Conservation (phyloP, 2,797 vertebrate species). For the Anguilla pacifica region DNA sequence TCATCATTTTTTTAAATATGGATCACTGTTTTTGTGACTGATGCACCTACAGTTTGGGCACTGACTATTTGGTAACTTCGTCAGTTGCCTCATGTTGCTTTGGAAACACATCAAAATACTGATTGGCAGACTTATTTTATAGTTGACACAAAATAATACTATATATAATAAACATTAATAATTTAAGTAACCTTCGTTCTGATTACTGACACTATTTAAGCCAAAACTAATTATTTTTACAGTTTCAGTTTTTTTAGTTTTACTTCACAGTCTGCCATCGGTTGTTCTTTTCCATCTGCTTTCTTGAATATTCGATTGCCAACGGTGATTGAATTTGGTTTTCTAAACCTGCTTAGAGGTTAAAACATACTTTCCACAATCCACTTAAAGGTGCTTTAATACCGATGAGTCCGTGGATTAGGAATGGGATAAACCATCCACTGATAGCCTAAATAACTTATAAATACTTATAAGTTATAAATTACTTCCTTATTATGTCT, state of each 20-base stretch:
- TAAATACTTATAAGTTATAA: constrained; percentile 6
- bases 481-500: constrained; percentile 7
- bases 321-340: not conserved
- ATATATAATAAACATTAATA: no score
- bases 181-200: not conserved
- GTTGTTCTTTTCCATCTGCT: not conserved
- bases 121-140: not conserved
- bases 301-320: not conserved
- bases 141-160: no score
- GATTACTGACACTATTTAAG: no score
- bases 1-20: not conserved
- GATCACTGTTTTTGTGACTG: not conserved
- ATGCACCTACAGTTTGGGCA: no score
- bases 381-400: not conserved
- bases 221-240: no score
- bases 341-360: not conserved
- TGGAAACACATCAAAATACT: not conserved
- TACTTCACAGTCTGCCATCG: not conserved
- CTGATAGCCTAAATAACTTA: not conserved
- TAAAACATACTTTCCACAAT: not conserved
- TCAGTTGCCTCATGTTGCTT: not conserved
- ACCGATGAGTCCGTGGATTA: not conserved
- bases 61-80: not conserved
- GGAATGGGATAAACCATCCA: not conserved
- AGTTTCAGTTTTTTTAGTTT: no score